Evolutionary conservation across 2,888 invertebrate genomes (phyloP).

Genomic region (Heliconius ethilla): DNA sequence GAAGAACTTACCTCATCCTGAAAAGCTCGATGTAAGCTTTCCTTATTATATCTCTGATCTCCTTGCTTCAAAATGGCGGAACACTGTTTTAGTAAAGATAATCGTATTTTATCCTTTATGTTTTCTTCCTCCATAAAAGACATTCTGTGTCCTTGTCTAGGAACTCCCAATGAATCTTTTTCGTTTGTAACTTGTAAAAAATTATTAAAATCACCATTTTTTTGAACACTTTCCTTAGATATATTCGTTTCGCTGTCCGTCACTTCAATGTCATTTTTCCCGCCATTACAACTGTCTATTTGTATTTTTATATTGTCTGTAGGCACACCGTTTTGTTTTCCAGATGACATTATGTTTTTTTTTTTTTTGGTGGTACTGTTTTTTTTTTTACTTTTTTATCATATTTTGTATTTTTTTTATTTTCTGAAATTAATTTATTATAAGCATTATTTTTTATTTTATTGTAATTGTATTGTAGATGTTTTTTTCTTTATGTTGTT

Average conservation of each 20-base stretch:
- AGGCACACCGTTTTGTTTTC: slow-evolving; percentile 31
- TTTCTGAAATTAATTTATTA: background rate
- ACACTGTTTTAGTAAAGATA: slow-evolving; percentile 84
- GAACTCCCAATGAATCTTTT: slow-evolving; percentile 55
- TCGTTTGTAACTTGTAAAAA: slow-evolving; percentile 23
- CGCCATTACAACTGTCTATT: slow-evolving; percentile 41
- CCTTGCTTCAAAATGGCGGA: slow-evolving; percentile 85
- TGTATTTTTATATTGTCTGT: slow-evolving; percentile 40
- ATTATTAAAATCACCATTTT: slow-evolving; percentile 8
- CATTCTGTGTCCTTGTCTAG: slow-evolving; percentile 69
- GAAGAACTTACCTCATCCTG: slow-evolving; percentile 84
- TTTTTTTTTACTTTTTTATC: background rate
- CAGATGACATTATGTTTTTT: slow-evolving; percentile 40
- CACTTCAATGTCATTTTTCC: slow-evolving; percentile 45
- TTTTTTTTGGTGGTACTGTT: background rate
- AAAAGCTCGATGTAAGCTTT: slow-evolving; percentile 84
- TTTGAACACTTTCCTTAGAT: slow-evolving; percentile 10
- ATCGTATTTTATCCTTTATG: slow-evolving; percentile 83
- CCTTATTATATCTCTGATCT: slow-evolving; percentile 83
- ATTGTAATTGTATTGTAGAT: background rate
- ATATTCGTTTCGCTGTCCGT: slow-evolving; percentile 32
- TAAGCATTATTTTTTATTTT: background rate
- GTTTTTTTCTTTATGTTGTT: background rate
- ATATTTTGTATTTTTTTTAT: background rate
- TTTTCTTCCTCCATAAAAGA: slow-evolving; percentile 88